Conservation (phyloP, 2,113 vertebrate species). For the Thalassoma bifasciatum region DNA sequence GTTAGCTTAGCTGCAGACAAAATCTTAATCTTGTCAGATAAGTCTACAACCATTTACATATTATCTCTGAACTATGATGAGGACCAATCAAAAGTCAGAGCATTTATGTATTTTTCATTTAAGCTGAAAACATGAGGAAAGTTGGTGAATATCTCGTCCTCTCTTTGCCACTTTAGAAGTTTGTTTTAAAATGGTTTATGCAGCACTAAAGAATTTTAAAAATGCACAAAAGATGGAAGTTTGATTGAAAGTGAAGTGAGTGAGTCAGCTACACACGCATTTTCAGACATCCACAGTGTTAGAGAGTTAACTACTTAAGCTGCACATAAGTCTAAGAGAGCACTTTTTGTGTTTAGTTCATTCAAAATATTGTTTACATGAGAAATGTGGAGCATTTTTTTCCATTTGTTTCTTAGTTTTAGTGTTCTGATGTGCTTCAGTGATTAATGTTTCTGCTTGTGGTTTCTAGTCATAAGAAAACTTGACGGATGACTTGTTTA, state of each 20-base stretch:
- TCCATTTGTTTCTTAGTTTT: background rate
- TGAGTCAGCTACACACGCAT: too few relatives aligned
- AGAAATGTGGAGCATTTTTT: too few relatives aligned
- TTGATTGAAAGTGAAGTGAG: too few relatives aligned
- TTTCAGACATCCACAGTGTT: background rate
- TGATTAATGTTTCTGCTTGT: background rate
- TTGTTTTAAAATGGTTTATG: too few relatives aligned
- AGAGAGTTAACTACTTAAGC: background rate
- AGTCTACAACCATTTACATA: background rate
- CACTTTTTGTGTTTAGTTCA: too few relatives aligned
- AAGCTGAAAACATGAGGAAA: too few relatives aligned
- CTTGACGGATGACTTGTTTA: background rate
- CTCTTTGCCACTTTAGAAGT: background rate
- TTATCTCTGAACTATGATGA: background rate
- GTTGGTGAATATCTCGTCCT: background rate
- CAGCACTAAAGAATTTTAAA: too few relatives aligned
- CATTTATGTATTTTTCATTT: too few relatives aligned
- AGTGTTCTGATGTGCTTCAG: background rate
- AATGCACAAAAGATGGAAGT: too few relatives aligned
- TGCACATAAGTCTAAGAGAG: too few relatives aligned
- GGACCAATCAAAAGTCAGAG: too few relatives aligned
- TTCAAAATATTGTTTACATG: too few relatives aligned
- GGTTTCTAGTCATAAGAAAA: background rate
- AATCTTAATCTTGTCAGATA: background rate
- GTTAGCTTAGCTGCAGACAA: background rate